Base-by-base conservation (phyloP, 1,140 invertebrate species). In the Pantala flavescens region DNA sequence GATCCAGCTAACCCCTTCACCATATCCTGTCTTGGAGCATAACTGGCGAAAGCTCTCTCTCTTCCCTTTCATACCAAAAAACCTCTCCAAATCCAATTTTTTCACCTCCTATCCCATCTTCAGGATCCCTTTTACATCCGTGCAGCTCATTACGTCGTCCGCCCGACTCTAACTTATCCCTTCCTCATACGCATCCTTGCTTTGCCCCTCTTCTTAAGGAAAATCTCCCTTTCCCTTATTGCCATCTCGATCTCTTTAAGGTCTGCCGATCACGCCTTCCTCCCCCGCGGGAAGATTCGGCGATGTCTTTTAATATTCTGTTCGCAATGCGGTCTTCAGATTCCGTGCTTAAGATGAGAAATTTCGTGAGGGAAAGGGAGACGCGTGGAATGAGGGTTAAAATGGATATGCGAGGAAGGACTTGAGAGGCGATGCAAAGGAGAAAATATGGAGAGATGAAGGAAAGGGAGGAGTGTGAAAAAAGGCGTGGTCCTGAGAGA, bases 311-410 rank as follows among this genome's bases (percentile, higher is more conserved):
- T 63, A 63, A 63, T 63, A 63, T 63, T 63, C 49, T 21, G 49
- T 63, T 63, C 49, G 49, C 49, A 21, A 21, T 21, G n/a, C 49
- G 49, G 49, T 63, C 49, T 63, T 63, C 16, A 63, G 49, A 63
- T 63, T 63, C 49, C 49, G 49, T 63, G 49, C 49, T 63, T 63
- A 63, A 63, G 49, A 63, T 63, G 49, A 21, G 49, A 63, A 63
- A 7, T 19, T 63, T 63, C 49, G 49, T 19, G 49, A 63, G 12
- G 49, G 49, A 12, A 63, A 63, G 49, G 49, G 49, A 1, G 49
- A 63, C n/a, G 49, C 12, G 3, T 5, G 49, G 49, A 63, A 19
- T 16, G n/a, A 63, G 49, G 49, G 49, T 21, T 63, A 21, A 36
- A 36, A 16, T 63, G 49, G 49, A 16, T 63, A 19, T 63, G 49